phyloP scores from a whole-genome alignment of 1,140 invertebrate species.

The Dolichoris vasculosae region DNA sequence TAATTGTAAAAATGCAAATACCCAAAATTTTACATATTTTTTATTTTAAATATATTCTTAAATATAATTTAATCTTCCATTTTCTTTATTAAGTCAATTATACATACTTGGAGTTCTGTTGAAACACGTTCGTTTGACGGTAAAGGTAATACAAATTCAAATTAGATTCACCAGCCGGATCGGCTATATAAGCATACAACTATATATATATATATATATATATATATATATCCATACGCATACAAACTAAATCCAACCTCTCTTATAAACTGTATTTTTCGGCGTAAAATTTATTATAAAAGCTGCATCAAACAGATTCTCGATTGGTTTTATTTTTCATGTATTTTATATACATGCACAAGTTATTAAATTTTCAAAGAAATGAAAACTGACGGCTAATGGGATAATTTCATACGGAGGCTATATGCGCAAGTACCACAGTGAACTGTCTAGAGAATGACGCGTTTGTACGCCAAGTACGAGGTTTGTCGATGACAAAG shows the following conservation, averaged over 20 bases:
- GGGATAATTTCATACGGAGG: not conserved
- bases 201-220: conserved; percentile 4
- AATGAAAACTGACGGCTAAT: conserved; percentile 34
- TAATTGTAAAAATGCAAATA: not conserved
- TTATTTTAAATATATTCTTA: not conserved
- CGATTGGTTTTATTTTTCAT: conserved; percentile 44
- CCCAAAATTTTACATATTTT: not conserved
- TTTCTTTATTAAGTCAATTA: not conserved
- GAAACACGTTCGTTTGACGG: conserved; percentile 27
- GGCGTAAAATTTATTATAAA: conserved; percentile 57
- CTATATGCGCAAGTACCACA: not conserved
- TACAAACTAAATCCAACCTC: conserved; percentile 1
- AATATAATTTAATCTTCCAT: conserved; percentile 7
- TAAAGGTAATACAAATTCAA: conserved; percentile 50
- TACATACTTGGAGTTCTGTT: conserved; percentile 20
- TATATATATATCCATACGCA: not conserved
- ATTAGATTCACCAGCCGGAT: conserved; percentile 17
- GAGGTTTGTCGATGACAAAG: conserved; percentile 28
- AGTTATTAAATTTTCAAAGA: conserved; percentile 36
- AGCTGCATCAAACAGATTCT: conserved; percentile 40
- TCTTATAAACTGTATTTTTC: conserved; percentile 1
- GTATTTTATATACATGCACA: conserved; percentile 22
- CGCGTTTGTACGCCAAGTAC: not conserved
- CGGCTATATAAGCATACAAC: conserved; percentile 38
- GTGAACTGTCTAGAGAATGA: not conserved